phyloP scores from a whole-genome alignment of 2,113 vertebrate species.

The Gopherus flavomarginatus region DNA sequence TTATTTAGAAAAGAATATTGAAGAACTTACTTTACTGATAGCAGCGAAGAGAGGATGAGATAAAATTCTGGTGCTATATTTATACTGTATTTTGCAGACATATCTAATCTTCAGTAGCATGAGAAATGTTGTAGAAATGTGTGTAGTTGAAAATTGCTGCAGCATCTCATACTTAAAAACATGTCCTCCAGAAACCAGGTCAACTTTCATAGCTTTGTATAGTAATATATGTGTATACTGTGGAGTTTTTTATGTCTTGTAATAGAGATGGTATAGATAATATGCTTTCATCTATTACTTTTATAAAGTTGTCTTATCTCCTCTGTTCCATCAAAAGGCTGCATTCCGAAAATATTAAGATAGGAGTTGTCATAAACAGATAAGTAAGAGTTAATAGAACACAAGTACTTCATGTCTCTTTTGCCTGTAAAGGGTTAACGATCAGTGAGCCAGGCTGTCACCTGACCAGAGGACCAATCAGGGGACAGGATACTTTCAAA shows the following conservation, averaged over 20 bases:
- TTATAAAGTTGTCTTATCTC: conserved; percentile 64
- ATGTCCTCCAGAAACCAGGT: conserved; percentile 72
- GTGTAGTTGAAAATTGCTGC: conserved; percentile 71
- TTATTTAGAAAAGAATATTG: conserved; percentile 55
- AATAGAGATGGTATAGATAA: conserved; percentile 67
- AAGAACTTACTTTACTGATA: conserved; percentile 68
- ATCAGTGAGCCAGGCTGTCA: too few species aligned
- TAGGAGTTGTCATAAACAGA: neutral
- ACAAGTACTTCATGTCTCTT: too few species aligned
- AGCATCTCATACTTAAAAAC: conserved; percentile 75
- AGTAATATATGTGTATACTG: conserved; percentile 57
- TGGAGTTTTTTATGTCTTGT: conserved; percentile 59
- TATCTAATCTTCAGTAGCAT: conserved; percentile 72
- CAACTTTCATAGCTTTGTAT: conserved; percentile 63
- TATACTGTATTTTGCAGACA: conserved; percentile 73
- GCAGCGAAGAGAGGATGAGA: conserved; percentile 63
- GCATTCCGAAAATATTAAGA: conserved; percentile 60
- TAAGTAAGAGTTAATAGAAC: too few species aligned
- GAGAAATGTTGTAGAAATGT: conserved; percentile 70
- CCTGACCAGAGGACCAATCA: too few species aligned
- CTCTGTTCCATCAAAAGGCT: conserved; percentile 67
- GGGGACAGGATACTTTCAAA: too few species aligned
- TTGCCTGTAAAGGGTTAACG: too few species aligned
- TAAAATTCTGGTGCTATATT: conserved; percentile 71
- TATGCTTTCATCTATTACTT: conserved; percentile 70